Base-by-base conservation (phyloP, 2,797 vertebrate species). In the Pantherophis alleghaniensis region DNA sequence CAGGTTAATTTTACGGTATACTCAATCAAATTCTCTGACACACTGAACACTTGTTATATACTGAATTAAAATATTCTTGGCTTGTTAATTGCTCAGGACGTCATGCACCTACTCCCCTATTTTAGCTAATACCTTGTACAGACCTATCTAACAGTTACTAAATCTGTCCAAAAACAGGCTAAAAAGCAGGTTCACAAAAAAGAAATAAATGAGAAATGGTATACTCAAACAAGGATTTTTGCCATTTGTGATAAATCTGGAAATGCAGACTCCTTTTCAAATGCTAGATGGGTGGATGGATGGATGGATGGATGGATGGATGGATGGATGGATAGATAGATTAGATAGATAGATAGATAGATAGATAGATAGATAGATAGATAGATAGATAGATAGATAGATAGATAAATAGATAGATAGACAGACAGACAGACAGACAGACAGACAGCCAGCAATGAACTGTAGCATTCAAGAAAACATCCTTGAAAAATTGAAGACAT, bases 281-380 rank as follows among this genome's bases (percentile, higher is more conserved):
- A 79, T 26, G 37, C 60, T 53, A 53, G 10, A 88, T 37, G 47
- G 20, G 24, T 57, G 12, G 56, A 5, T 16, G 12, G 56, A 3
- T 16, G 2, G 14, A 5, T 56, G 3, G 55, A 3, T 13, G 0
- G 12, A 13, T 55, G 1, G 53, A 13, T 47, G 11, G 56, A 5
- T 16, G 11, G 56, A 3, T 16, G 2, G 14, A 5, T 57, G 3
- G 55, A 3, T 13, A 0, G 12, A 2, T 37, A 3, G 37, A 2
- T 47, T 37, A 37, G 37, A 2, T 2, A 37, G 37, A 37, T 2
- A 37, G 37, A 37, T 2, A 37, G 37, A 37, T 2, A 37, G 37
- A 37, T 2, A 37, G 37, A 37, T 2, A 37, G 37, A 37, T 2
- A 37, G 37, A 37, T 2, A 2, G 57, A 59, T 0, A 20, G 22